Percentiles rank a stretch among this genome's conserved stretches.
Evolutionary conservation across 1,140 invertebrate species (phyloP).

Genomic region (Hylaeus volcanicus): DNA sequence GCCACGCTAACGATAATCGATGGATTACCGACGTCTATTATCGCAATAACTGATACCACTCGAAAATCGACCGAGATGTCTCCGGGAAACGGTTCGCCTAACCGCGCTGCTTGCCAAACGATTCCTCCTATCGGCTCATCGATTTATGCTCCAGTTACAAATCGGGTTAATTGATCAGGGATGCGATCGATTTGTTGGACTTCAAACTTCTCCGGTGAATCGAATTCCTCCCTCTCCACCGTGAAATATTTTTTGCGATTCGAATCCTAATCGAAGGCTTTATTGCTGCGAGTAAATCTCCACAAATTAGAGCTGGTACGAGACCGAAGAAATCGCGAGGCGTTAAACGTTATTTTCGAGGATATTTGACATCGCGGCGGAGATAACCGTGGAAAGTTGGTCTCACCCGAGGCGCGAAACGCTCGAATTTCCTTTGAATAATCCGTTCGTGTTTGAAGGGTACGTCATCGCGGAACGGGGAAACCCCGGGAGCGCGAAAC

Average conservation of each 20-base stretch:
- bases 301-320: too few species aligned
- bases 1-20: slow-evolving; percentile 63
- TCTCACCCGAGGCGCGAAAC: background rate
- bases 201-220: too few species aligned
- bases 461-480: slow-evolving; percentile 16
- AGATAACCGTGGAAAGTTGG: background rate
- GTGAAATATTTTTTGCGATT: too few species aligned
- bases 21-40: slow-evolving; percentile 64
- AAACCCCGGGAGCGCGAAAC: background rate
- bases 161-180: too few species aligned
- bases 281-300: too few species aligned
- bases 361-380: background rate
- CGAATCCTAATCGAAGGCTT: too few species aligned
- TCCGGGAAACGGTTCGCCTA: background rate
- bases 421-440: slow-evolving; percentile 6
- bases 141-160: background rate
- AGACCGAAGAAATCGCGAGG: background rate
- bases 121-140: background rate
- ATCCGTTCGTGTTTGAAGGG: slow-evolving; percentile 8
- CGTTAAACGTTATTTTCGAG: background rate
- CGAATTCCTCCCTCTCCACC: too few species aligned
- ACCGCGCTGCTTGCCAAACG: background rate
- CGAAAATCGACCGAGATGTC: slow-evolving; percentile 33
- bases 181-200: too few species aligned
- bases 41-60: slow-evolving; percentile 52